phyloP scores from a whole-genome alignment of 2,888 invertebrate genomes.

The Lasioglossum morio region DNA sequence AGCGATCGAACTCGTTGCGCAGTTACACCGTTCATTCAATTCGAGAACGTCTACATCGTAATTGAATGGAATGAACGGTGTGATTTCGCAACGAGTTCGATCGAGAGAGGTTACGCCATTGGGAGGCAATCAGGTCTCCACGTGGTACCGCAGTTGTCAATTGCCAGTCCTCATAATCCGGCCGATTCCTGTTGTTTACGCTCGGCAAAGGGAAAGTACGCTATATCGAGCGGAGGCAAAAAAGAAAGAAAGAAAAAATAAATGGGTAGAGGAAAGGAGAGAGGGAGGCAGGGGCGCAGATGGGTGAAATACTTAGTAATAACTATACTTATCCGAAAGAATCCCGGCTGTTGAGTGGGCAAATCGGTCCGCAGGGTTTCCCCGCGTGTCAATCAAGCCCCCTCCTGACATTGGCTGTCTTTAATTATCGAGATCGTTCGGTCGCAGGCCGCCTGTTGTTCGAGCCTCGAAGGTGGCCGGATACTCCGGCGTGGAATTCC shows the following conservation, averaged over 20 bases:
- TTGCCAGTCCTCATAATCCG: slow-evolving; percentile 48
- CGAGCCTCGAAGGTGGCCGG: slow-evolving; percentile 53
- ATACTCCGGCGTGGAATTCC: slow-evolving; percentile 39
- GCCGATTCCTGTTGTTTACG: slow-evolving; percentile 59
- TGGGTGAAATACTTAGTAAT: slow-evolving; percentile 56
- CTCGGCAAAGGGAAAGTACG: background rate
- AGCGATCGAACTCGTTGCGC: no score
- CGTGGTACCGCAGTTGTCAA: slow-evolving; percentile 51
- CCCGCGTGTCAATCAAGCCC: slow-evolving; percentile 68
- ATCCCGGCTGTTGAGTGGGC: slow-evolving; percentile 41
- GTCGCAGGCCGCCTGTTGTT: slow-evolving; percentile 61
- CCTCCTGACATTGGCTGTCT: slow-evolving; percentile 51
- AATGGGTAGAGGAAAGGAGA: background rate
- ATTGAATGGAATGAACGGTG: background rate
- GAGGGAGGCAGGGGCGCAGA: slow-evolving; percentile 22
- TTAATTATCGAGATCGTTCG: slow-evolving; percentile 69
- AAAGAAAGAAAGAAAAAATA: background rate
- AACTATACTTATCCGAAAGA: slow-evolving; percentile 48
- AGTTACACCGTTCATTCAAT: no score
- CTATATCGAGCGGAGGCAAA: background rate
- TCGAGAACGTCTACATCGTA: no score
- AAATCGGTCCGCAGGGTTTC: slow-evolving; percentile 59
- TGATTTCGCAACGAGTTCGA: background rate
- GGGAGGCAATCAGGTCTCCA: slow-evolving; percentile 39
- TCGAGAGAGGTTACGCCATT: slow-evolving; percentile 46